Percentiles rank a stretch among this genome's conserved stretches.
These are phyloP conservation scores for Cynopterus brachyotis DNA, from an alignment of 2,113 vertebrate genomes.

Conservation along the genomic window DNA sequence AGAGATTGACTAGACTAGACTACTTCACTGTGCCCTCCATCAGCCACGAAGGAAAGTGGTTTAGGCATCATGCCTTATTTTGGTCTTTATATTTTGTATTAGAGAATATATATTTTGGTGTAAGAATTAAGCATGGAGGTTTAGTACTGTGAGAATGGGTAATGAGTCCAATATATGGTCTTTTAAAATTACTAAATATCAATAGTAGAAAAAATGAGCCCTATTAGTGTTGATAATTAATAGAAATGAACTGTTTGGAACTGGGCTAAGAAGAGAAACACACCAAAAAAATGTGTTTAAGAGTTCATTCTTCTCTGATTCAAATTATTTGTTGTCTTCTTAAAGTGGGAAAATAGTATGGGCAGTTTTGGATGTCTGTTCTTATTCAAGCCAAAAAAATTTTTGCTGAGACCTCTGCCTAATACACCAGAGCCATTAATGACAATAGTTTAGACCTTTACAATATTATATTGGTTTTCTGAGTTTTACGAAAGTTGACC, in stretches of 20 bases:
- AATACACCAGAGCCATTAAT: not conserved
- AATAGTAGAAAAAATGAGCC: not conserved
- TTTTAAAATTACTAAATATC: not conserved
- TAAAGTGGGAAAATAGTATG: not conserved
- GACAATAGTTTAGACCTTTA: not conserved
- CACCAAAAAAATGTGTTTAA: not conserved
- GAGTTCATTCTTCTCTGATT: not conserved
- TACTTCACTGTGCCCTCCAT: not conserved
- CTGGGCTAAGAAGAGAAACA: not conserved
- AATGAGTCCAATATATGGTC: not conserved
- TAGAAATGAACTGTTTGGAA: not conserved
- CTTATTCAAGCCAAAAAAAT: not conserved
- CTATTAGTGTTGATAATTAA: not conserved
- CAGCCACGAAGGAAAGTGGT: not conserved
- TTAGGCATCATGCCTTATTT: not conserved
- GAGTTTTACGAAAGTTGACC: not conserved
- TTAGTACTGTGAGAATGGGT: not conserved
- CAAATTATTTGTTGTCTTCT: not conserved
- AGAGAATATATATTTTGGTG: not conserved
- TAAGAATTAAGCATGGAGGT: not conserved
- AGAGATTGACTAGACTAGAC: not conserved
- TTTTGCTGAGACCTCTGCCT: not conserved
- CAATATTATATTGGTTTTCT: not conserved
- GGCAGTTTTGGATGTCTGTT: not conserved
- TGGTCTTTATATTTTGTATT: not conserved